Evolutionary conservation across 2,113 vertebrate species (phyloP).

Genomic region (Salvelinus namaycush): DNA sequence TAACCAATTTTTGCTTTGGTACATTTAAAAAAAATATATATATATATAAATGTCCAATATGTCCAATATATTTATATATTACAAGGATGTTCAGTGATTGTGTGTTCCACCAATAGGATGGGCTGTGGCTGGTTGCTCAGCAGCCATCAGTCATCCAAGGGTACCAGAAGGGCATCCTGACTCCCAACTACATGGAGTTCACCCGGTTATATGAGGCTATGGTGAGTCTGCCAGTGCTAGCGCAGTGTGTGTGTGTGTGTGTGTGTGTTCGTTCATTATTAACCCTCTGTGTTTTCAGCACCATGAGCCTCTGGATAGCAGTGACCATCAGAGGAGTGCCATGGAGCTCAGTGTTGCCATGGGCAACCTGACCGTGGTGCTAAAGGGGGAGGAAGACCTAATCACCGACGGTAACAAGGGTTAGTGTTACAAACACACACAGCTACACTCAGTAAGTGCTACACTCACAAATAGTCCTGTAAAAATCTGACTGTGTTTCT

Average conservation of each 20-base stretch:
- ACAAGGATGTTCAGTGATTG: not conserved
- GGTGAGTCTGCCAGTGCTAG: conserved; percentile 72
- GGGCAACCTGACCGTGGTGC: conserved; percentile 91
- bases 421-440: conserved; percentile 61
- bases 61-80: not conserved
- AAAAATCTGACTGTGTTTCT: not conserved
- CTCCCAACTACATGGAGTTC: conserved; percentile 94
- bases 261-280: conserved; percentile 1
- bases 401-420: conserved; percentile 90
- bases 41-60: not conserved
- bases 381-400: conserved; percentile 90
- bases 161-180: conserved; percentile 89
- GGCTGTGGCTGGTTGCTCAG: conserved; percentile 91
- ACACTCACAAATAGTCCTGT: conserved; percentile 1
- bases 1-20: conserved; percentile 11
- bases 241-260: conserved; percentile 2
- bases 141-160: conserved; percentile 90
- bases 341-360: conserved; percentile 88
- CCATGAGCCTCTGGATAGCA: conserved; percentile 78
- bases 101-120: conserved; percentile 79
- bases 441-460: not conserved
- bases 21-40: not conserved
- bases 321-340: conserved; percentile 77
- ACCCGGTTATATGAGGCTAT: conserved; percentile 87
- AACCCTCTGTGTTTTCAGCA: conserved; percentile 69